phyloP scores from a whole-genome alignment of 2,797 vertebrate genomes.

The Semotilus atromaculatus region DNA sequence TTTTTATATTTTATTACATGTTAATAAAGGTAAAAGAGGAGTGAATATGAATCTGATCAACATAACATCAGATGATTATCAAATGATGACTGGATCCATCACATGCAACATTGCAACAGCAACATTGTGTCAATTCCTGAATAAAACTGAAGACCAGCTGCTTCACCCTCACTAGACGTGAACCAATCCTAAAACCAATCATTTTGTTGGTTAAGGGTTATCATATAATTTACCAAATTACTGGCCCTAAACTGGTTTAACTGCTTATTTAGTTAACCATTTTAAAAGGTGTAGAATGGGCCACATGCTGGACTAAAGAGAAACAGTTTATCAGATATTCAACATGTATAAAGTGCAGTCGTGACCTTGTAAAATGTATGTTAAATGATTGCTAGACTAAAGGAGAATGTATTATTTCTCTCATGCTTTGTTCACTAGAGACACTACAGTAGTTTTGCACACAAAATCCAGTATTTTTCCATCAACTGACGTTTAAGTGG shows the following conservation, averaged over 20 bases:
- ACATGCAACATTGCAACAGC: neutral
- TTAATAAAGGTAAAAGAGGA: neutral
- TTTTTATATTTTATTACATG: neutral
- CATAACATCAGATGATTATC: slow-evolving; percentile 5
- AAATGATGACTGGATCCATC: neutral
- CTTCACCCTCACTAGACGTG: neutral
- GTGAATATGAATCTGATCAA: neutral
- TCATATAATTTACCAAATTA: slow-evolving; percentile 14
- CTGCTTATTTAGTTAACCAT: slow-evolving; percentile 2
- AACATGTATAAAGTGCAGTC: slow-evolving; percentile 6
- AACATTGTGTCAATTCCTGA: neutral
- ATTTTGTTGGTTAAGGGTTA: slow-evolving; percentile 4
- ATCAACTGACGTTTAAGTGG: slow-evolving; percentile 84
- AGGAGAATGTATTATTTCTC: neutral
- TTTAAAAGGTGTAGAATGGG: neutral
- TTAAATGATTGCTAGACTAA: neutral
- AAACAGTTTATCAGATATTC: neutral
- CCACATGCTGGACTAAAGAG: neutral
- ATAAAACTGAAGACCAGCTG: slow-evolving; percentile 23
- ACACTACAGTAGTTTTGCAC: slow-evolving; percentile 46
- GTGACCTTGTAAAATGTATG: neutral
- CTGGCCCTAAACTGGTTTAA: neutral
- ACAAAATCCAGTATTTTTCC: slow-evolving; percentile 88
- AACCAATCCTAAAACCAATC: too few relatives aligned
- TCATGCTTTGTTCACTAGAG: slow-evolving; percentile 53